A percentile compares a stretch with the other conserved stretches of the same genome.
Conservation (phyloP, 2,113 vertebrate genomes). For the Laticauda laticaudata region DNA sequence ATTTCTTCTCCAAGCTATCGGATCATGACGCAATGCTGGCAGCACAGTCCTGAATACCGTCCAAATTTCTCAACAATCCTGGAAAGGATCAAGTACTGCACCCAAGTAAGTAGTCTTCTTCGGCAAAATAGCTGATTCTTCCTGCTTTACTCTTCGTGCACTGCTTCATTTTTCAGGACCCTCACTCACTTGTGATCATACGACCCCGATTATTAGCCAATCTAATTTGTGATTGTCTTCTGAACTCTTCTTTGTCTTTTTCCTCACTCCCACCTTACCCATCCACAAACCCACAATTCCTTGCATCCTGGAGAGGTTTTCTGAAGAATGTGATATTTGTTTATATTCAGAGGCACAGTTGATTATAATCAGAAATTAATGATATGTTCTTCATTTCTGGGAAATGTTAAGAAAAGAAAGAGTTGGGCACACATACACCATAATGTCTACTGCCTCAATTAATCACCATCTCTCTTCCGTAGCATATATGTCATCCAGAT, state of each 20-base stretch:
- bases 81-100: conserved; percentile 87
- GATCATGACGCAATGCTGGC: conserved; percentile 94
- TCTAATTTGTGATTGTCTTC: background rate
- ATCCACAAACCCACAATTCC: background rate
- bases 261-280: background rate
- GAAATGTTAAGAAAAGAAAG: background rate
- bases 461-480: background rate
- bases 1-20: conserved; percentile 74
- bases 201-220: background rate
- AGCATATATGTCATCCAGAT: background rate
- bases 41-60: conserved; percentile 87
- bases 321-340: background rate
- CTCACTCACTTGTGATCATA: background rate
- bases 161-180: background rate
- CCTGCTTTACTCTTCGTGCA: background rate
- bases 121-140: background rate
- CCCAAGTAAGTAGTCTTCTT: conserved; percentile 76
- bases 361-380: background rate
- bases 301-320: background rate
- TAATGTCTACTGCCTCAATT: background rate
- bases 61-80: conserved; percentile 88
- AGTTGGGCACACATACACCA: background rate
- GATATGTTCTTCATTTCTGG: too few relatives aligned
- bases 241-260: background rate
- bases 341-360: background rate